Base-by-base conservation (phyloP, 2,113 vertebrate genomes). In the Bagarius yarrelli region DNA sequence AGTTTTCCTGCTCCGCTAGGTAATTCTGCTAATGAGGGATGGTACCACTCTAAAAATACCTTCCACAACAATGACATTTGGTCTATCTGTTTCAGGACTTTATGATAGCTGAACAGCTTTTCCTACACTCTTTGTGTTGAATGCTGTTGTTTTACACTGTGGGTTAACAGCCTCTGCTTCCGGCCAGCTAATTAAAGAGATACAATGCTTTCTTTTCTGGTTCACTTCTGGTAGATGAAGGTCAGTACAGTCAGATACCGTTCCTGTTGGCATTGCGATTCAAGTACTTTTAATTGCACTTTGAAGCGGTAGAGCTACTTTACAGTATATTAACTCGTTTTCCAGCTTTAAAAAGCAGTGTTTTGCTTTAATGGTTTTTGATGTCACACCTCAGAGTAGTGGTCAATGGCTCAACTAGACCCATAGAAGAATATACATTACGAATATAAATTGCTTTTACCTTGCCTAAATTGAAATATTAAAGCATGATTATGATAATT, bases 101-200 rank as follows among this genome's bases (percentile, higher is more conserved):
- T 25, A 53, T 27, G 71, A n/a, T 74, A 34, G 57, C 53, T 67
- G 70, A 56, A 55, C 27, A 23, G 76, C 36, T 53, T 63, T 76
- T 64, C 72, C 40, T 61, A 52, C 30, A 30, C 40, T 36, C 40
- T 32, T 63, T 27, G 14, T 70, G 79, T 53, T 80, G 78, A 87
- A 87, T 85, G 69, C 66, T 60, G 77, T 44, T 27, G 52, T 80
- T 25, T 76, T 53, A 56, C 77, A 59, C 75, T 69, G 30, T 16
- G 57, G 30, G 66, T 57, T 64, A 70, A 36, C 66, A 64, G 27
- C 14, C 8, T n/a, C 80, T 53, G 53, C 67, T 27, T 25, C 44
- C 34, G 74, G 79, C 69, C 80, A 85, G 73, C 83, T 84, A 79
- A 85, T 88, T 88, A 87, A 72, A 75, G 76, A 69, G 52, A 30